phyloP scores from a whole-genome alignment of 2,888 invertebrate species.

The Drosophila infuscata region DNA sequence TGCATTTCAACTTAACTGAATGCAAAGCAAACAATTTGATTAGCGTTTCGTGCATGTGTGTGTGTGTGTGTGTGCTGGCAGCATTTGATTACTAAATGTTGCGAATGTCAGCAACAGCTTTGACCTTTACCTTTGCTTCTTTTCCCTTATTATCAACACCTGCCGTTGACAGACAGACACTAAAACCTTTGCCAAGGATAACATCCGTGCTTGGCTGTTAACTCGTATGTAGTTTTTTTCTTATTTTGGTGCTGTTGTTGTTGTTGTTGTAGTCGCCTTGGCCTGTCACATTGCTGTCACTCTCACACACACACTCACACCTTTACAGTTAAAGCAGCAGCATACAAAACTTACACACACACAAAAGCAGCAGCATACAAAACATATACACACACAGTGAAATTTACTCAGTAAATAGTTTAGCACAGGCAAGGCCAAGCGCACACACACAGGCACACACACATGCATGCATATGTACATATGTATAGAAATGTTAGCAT shows the following conservation, averaged over 20 bases:
- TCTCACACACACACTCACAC: slow-evolving; percentile 69
- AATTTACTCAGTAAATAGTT: slow-evolving; percentile 60
- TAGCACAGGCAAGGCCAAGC: slow-evolving; percentile 50
- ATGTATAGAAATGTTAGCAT: slow-evolving; percentile 34
- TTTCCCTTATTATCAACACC: slow-evolving; percentile 67
- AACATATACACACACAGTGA: slow-evolving; percentile 5
- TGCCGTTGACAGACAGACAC: slow-evolving; percentile 73
- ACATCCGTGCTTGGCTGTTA: slow-evolving; percentile 42
- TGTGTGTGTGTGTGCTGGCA: slow-evolving; percentile 12
- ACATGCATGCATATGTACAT: slow-evolving; percentile 1
- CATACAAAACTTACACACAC: slow-evolving; percentile 34
- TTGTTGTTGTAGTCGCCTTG: slow-evolving; percentile 44
- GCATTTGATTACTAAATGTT: slow-evolving; percentile 62
- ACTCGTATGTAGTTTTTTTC: slow-evolving; percentile 9
- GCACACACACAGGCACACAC: slow-evolving; percentile 11
- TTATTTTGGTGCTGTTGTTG: slow-evolving; percentile 25
- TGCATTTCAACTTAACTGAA: slow-evolving; percentile 34
- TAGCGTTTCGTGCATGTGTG: slow-evolving; percentile 8
- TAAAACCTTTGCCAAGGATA: slow-evolving; percentile 72
- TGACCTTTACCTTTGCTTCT: slow-evolving; percentile 52
- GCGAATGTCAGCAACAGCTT: slow-evolving; percentile 51
- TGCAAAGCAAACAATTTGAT: slow-evolving; percentile 48
- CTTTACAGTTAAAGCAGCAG: slow-evolving; percentile 63
- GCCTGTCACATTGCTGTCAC: slow-evolving; percentile 76
- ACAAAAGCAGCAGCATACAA: slow-evolving; percentile 27